Base-by-base conservation (phyloP, 2,888 invertebrate genomes). In the Apamea sordens region DNA sequence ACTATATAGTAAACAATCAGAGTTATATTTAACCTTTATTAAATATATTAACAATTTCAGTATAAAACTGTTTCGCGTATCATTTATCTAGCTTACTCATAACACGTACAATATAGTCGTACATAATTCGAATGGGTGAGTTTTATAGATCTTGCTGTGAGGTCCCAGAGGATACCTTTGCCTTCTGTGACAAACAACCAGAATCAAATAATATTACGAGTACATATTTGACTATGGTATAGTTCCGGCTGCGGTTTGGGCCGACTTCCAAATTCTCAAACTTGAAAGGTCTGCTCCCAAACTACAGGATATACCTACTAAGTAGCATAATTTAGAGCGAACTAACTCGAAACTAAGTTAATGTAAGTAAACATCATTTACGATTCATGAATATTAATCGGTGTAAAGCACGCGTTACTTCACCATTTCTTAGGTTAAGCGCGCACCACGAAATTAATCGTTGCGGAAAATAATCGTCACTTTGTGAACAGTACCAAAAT, bases 301-400 rank as follows among this genome's bases (percentile, higher is more conserved):
- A 81, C 18, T 69, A n/a, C 18, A 32, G 21, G n/a, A 53, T 63
- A 47, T 36, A 50, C 32, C 41, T 67, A 64, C 18, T 11, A 47
- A 32, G 47, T 63, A 72, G n/a, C 72, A 73, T n/a, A 72, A 72
- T 68, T 56, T 47, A 15, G 44, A 47, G 65, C 50, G 50, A 83
- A 72, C 28, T 24, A 44, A 75, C 72, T 69, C 15, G 36, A 61
- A 73, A 80, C 72, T 73, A 41, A 44, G 59, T 72, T 75, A 44
- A 15, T 36, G 36, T 56, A 84, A 80, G 32, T 47, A 83, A 76
- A 80, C 53, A 65, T 47, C 24, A 72, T 83, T 79, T 64, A 59
- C 6, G 56, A 76, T 59, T 76, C 69, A 70, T 84, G 84, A 84
- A 84, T 76, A 79, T 36, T 75, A 59, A 83, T 68, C 28, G 28